Base-by-base conservation (phyloP, 1,140 invertebrate species). In the Polyergus mexicanus region DNA sequence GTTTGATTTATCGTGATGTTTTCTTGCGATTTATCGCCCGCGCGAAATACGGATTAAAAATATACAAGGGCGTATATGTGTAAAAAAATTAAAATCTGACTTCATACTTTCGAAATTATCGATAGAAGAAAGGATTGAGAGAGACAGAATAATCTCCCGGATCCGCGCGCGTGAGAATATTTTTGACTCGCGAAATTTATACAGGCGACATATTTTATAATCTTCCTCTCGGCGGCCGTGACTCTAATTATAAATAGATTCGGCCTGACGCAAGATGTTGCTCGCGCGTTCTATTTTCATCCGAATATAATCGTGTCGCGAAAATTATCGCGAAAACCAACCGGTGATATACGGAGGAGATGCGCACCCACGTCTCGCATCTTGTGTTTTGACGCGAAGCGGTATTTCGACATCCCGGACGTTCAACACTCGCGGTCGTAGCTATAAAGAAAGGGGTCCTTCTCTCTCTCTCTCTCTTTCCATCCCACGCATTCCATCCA, bases 191-290 rank as follows among this genome's bases (percentile, higher is more conserved):
- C 62, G 25, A 44, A 32, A 38, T 60, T 32, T 28, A 69, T 41
- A 63, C 76, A 16, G 58, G 65, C 32, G 19, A 19, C 11, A 47
- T 58, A 38, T 54, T 68, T 78, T 54, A 78, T 32, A 78, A 78
- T 68, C 32, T 78, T 78, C 76, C 62, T 68, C 28, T 38, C n/a
- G n/a, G 16, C 63, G 32, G 13, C 41, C 76, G 76, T 44, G 41
- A 7, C 51, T 22, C n/a, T 62, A 78, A 78, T 78, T 78, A 78
- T 78, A 78, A 44, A 32, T 44, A 78, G 62, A 32, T 44, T 72
- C 66, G 35, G 38, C 38, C 51, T 72, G 66, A 58, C 66, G 51
- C 78, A 58, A 81, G 66, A 38, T 44, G 62, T 68, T 54, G 71
- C 28, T 77, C 62, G 75, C 41, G 13, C n/a, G 63, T 28, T 68